Evolutionary conservation across 2,888 invertebrate genomes (phyloP), one percentile per base, ranked within the genome.

Genomic region (Callyntrura guangdongensis): DNA sequence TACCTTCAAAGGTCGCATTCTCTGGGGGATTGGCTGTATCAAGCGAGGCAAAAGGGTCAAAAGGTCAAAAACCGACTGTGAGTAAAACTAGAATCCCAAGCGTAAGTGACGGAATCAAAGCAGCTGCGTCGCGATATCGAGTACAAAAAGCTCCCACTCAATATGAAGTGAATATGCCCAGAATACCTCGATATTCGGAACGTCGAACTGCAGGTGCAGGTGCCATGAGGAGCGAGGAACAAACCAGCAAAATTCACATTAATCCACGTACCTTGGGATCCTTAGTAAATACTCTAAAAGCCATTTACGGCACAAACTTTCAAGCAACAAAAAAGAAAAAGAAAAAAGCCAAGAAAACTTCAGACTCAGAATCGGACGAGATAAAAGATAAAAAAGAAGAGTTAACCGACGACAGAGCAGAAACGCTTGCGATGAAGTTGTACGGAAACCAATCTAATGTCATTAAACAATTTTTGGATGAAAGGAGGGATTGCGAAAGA

Each of bases 251-350:
- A 69, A 69, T 20, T 0, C 64, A 89, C 5, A 84, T 67, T 14
- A 79, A 85, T n/a, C 89, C 89, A 8, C 45, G 84, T n/a, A 89
- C 84, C 3, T 36, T 89, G 5, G 89, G 84, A n/a, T 89, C 89
- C 4, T 47, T 89, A 14, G 79, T 89, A 22, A n/a, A 59, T 9
- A 53, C 72, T 2, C 53, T 89, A 17, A 74, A 56, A 22, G 25
- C 17, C 0, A 49, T 84, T 47, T 79, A 77, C 22, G 89, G 84
- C 9, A 49, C 25, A 0, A 47, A 79, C 20, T 64, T 47, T 49
- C 47, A 59, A 11, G 11, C 25, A 17, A 45, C 27, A 8, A 36
- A 45, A 22, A 86, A 47, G 22, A 67, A 22, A n/a, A 59, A 72
- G 49, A 77, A 77, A 14, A 86, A 79, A 47, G 61, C 14, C 12